Evolutionary conservation across 2,888 invertebrate genomes (phyloP).

Genomic region (Galerucella calmariensis): DNA sequence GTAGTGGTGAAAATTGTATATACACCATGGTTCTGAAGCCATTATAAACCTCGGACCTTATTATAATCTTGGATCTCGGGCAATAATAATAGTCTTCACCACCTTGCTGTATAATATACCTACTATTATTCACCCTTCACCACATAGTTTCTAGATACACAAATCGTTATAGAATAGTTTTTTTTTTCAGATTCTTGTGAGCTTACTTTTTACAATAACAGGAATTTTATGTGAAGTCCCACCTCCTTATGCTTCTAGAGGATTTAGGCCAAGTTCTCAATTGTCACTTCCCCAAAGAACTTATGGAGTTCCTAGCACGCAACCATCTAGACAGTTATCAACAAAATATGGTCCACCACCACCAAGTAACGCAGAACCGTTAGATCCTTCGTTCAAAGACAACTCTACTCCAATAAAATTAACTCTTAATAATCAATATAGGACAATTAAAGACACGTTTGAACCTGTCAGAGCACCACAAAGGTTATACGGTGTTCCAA

Average conservation of each 20-base stretch:
- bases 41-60: too few relatives aligned
- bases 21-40: too few relatives aligned
- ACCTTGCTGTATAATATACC: too few relatives aligned
- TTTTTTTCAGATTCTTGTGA: conserved; percentile 39
- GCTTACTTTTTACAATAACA: conserved; percentile 27
- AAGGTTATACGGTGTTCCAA: not conserved
- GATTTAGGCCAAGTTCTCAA: conserved; percentile 44
- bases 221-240: conserved; percentile 43
- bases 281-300: conserved; percentile 28
- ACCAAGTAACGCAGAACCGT: conserved; percentile 22
- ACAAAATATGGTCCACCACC: conserved; percentile 28
- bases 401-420: conserved; percentile 14
- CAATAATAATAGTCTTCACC: too few relatives aligned
- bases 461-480: conserved; percentile 1
- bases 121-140: too few relatives aligned
- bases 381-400: conserved; percentile 16
- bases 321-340: conserved; percentile 15
- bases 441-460: conserved; percentile 1
- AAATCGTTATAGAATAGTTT: too few relatives aligned
- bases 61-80: too few relatives aligned
- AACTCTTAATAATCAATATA: not conserved
- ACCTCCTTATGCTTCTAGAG: conserved; percentile 44
- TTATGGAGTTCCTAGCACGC: conserved; percentile 25
- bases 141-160: too few relatives aligned
- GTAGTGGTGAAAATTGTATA: too few relatives aligned